phyloP scores from a whole-genome alignment of 2,113 vertebrate genomes.

The Xiphophorus hellerii region DNA sequence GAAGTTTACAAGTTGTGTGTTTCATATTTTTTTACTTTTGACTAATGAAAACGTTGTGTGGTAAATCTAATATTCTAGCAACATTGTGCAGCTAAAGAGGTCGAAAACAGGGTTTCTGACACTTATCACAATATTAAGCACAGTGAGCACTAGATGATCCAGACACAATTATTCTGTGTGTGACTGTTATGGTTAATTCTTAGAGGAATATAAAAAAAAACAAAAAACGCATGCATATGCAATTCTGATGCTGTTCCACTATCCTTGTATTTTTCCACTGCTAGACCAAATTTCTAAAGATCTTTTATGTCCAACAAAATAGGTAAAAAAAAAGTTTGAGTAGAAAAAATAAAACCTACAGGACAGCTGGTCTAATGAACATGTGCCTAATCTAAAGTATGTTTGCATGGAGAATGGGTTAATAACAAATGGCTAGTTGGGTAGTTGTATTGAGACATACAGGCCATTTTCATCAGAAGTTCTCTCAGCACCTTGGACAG shows the following conservation, averaged over 20 bases:
- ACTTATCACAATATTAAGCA: neutral
- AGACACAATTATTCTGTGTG: neutral
- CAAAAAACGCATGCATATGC: too few relatives aligned
- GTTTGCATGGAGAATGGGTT: neutral
- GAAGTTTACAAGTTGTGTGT: neutral
- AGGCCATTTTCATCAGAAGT: conserved; percentile 1
- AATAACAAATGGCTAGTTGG: neutral
- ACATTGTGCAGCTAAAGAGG: neutral
- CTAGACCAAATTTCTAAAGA: neutral
- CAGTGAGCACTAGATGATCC: neutral
- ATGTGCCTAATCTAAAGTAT: neutral
- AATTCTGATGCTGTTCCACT: too few relatives aligned
- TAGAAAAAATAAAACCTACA: neutral
- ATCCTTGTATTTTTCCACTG: too few relatives aligned
- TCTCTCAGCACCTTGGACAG: conserved; percentile 19
- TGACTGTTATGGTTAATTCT: neutral
- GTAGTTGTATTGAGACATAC: neutral
- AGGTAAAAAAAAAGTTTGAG: neutral
- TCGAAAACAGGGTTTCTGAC: conserved; percentile 57
- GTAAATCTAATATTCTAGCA: conserved; percentile 11
- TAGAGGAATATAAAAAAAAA: neutral
- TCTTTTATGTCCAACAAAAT: neutral
- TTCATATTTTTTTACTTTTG: neutral
- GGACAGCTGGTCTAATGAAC: neutral
- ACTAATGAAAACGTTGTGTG: neutral